phyloP scores from a whole-genome alignment of 2,797 vertebrate genomes.

The Leucoraja ocellata region DNA sequence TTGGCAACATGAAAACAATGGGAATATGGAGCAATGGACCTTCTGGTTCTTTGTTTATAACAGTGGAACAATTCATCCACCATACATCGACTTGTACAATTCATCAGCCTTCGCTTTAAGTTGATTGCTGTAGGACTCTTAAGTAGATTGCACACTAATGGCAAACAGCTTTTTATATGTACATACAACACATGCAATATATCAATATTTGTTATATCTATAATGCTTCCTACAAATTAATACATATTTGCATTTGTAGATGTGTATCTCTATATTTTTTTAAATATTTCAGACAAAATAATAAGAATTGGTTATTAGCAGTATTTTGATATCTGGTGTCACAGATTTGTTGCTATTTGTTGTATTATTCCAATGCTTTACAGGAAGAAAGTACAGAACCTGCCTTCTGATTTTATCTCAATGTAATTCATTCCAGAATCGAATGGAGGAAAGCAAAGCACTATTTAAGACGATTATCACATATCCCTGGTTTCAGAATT shows the following conservation, averaged over 20 bases:
- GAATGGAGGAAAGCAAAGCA: constrained; percentile 80
- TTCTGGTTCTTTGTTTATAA: neutral
- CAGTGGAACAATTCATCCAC: neutral
- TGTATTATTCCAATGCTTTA: neutral
- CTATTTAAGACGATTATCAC: constrained; percentile 80
- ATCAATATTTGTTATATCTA: no score
- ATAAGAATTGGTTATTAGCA: neutral
- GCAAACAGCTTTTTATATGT: neutral
- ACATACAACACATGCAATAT: no score
- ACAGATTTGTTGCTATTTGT: neutral
- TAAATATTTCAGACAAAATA: no score
- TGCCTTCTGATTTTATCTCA: constrained; percentile 40
- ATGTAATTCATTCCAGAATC: constrained; percentile 61
- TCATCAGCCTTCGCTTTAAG: neutral
- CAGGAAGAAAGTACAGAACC: neutral
- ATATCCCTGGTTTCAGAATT: constrained; percentile 79
- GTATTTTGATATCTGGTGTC: neutral
- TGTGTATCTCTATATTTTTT: no score
- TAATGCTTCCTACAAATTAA: no score
- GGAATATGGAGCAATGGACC: neutral
- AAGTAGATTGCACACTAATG: neutral
- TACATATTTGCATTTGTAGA: no score
- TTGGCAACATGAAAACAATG: neutral
- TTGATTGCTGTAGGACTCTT: neutral
- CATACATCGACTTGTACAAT: neutral